These are phyloP conservation scores for Acanthisitta chloris DNA, from an alignment of 2,113 vertebrate species.

Conservation along the genomic window DNA sequence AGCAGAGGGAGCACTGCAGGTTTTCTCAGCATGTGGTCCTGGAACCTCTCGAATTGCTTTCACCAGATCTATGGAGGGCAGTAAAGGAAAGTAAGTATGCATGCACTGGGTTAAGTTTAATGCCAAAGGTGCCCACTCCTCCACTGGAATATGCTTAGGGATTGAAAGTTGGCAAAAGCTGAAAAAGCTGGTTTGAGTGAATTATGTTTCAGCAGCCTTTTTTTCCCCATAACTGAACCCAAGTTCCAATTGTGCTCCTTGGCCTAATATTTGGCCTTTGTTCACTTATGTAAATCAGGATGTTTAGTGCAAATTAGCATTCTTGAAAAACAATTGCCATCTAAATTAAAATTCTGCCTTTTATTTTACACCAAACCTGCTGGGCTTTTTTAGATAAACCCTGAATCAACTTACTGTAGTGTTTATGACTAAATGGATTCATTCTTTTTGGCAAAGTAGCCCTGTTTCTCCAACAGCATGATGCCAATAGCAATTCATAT, in stretches of 20 bases:
- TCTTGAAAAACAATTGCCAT: slow-evolving; percentile 24
- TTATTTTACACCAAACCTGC: slow-evolving; percentile 36
- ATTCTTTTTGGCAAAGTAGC: slow-evolving; percentile 14
- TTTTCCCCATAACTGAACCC: background rate
- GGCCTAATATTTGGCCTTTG: slow-evolving; percentile 15
- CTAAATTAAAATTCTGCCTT: slow-evolving; percentile 1
- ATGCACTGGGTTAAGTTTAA: background rate
- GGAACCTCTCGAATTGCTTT: background rate
- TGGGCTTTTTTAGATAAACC: slow-evolving; percentile 37
- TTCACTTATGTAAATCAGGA: background rate
- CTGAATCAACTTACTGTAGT: background rate
- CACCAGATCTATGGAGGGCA: background rate
- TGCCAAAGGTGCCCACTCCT: background rate
- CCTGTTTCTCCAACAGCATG: background rate
- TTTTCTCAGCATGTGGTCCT: background rate
- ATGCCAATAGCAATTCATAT: background rate
- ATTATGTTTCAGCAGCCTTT: background rate
- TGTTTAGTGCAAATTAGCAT: background rate
- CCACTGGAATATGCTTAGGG: background rate
- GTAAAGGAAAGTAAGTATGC: background rate
- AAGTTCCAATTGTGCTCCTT: background rate
- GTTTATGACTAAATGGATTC: background rate
- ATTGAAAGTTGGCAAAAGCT: background rate
- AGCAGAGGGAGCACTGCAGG: background rate
- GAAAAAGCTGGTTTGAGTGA: background rate